These are phyloP conservation scores for Cecidostiba fungosa DNA, from an alignment of 2,888 invertebrate species.

Conservation along the genomic window DNA sequence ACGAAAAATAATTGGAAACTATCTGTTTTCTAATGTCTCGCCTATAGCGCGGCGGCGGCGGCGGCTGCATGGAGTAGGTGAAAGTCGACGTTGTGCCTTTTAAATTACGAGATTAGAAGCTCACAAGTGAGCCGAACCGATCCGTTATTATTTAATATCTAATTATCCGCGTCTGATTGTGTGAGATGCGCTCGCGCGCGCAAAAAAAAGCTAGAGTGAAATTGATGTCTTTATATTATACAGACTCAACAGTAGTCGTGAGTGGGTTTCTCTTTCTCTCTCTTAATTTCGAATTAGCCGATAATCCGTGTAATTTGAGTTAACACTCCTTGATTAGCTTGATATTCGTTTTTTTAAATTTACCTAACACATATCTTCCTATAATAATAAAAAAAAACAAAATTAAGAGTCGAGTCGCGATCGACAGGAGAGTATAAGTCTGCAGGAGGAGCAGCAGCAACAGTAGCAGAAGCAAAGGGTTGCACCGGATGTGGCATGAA, in stretches of 20 bases:
- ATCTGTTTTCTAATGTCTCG: slow-evolving; percentile 44
- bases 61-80: slow-evolving; percentile 28
- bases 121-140: slow-evolving; percentile 5
- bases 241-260: slow-evolving; percentile 12
- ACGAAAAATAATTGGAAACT: slow-evolving; percentile 53
- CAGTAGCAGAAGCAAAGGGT: no score
- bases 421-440: neutral
- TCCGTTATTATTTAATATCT: slow-evolving; percentile 49
- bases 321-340: neutral
- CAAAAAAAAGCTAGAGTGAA: neutral
- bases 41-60: neutral
- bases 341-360: no score
- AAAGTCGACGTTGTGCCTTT: slow-evolving; percentile 45
- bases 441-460: neutral
- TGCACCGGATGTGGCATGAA: slow-evolving; percentile 75
- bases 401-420: neutral
- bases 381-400: neutral
- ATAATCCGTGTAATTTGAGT: slow-evolving; percentile 4
- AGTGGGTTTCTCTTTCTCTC: neutral
- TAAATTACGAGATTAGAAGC: slow-evolving; percentile 43
- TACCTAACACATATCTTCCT: no score
- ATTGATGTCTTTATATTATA: slow-evolving; percentile 40
- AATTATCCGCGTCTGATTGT: slow-evolving; percentile 54
- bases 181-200: neutral
- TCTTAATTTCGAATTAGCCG: neutral